A percentile compares a stretch with the other conserved stretches of the same genome.
These are phyloP conservation scores for Trachymyrmex cornetzi DNA, from an alignment of 1,140 invertebrate genomes.

Conservation along the genomic window DNA sequence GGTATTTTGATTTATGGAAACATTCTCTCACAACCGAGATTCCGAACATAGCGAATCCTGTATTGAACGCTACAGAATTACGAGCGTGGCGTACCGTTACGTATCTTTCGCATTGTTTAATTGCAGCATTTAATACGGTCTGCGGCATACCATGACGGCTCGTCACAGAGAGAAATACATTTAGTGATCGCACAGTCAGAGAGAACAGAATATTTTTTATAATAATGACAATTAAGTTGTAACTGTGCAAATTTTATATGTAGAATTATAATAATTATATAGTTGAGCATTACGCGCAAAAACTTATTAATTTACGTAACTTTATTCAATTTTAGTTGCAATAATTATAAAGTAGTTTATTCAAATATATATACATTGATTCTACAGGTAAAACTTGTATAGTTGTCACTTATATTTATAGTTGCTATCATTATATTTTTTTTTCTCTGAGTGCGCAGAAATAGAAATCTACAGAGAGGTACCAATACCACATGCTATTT, in stretches of 20 bases:
- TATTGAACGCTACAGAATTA: conserved; percentile 27
- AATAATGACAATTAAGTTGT: too few species aligned
- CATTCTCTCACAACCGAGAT: not conserved
- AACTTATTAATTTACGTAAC: too few species aligned
- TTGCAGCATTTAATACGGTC: not conserved
- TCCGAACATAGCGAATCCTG: conserved; percentile 23
- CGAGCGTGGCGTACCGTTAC: conserved; percentile 15
- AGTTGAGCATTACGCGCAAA: too few species aligned
- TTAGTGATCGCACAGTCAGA: not conserved
- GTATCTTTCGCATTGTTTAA: conserved; percentile 3
- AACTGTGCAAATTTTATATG: too few species aligned
- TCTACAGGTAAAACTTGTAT: too few species aligned
- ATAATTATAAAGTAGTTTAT: too few species aligned
- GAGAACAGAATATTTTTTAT: too few species aligned
- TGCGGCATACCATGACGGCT: not conserved
- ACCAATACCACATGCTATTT: not conserved
- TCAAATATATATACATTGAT: too few species aligned
- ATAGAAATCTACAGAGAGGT: not conserved
- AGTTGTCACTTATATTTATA: too few species aligned
- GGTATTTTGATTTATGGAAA: not conserved
- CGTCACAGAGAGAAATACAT: not conserved
- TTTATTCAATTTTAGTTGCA: too few species aligned
- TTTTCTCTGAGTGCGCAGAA: not conserved
- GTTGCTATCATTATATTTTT: too few species aligned
- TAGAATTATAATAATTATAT: too few species aligned